A percentile compares a stretch with the other conserved stretches of the same genome.
Conservation (phyloP, 2,113 vertebrate species). For the Gadus chalcogrammus region DNA sequence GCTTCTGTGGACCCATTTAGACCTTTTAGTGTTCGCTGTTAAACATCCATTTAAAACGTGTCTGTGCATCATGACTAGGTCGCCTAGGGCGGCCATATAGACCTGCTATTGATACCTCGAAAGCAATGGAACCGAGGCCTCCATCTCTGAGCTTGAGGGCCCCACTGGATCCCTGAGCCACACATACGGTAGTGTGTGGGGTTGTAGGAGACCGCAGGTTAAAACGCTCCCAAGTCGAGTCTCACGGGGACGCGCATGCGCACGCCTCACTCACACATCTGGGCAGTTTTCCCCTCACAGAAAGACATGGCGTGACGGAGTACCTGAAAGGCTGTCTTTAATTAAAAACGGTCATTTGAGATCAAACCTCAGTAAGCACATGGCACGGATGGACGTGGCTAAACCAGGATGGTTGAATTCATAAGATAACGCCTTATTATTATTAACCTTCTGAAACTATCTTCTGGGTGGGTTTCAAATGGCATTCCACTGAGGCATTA, state of each 20-base stretch:
- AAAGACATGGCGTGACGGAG: no score
- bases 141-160: neutral
- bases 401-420: no score
- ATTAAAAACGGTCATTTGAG: no score
- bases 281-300: neutral
- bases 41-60: constrained; percentile 7
- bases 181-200: constrained; percentile 58
- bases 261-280: constrained; percentile 15
- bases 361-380: no score
- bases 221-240: constrained; percentile 32
- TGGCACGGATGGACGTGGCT: no score
- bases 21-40: neutral
- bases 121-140: neutral
- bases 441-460: no score
- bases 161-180: constrained; percentile 21
- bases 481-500: no score
- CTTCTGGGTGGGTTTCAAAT: no score
- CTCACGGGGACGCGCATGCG: constrained; percentile 3
- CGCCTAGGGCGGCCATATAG: constrained; percentile 25
- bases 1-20: no score
- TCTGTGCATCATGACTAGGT: constrained; percentile 1
- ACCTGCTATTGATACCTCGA: constrained; percentile 49
- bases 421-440: no score
- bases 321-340: no score
- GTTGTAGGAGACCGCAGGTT: constrained; percentile 49